Conservation (phyloP, 2,888 invertebrate genomes). For the Strigamia crassipes region DNA sequence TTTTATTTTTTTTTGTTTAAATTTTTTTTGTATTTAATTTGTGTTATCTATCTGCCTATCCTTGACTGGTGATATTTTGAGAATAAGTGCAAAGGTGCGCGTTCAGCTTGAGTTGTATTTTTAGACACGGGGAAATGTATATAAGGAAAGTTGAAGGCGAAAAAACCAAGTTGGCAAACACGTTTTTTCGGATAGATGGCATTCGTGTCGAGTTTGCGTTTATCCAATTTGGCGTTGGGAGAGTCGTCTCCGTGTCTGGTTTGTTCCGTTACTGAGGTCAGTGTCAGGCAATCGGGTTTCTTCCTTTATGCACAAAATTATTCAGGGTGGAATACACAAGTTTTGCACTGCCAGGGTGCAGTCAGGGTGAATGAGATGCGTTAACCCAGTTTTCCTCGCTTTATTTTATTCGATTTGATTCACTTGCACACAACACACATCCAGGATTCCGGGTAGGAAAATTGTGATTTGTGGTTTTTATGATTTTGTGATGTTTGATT, state of each 20-base stretch:
- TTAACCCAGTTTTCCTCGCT: neutral
- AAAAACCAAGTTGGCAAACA: neutral
- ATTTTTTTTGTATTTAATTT: neutral
- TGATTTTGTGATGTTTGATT: no score
- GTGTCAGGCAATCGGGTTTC: neutral
- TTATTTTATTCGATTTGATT: neutral
- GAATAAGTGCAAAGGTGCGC: neutral
- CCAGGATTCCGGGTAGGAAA: neutral
- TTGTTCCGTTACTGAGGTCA: neutral
- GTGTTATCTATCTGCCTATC: neutral
- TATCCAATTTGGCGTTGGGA: neutral
- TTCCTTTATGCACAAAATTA: neutral
- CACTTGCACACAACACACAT: neutral
- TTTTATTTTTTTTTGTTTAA: neutral
- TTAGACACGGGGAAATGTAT: neutral
- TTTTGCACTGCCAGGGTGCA: neutral
- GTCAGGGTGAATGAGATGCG: conserved; percentile 25
- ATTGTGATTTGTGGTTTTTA: neutral
- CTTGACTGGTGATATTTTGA: neutral
- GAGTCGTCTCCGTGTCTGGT: conserved; percentile 3
- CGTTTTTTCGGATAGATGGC: neutral
- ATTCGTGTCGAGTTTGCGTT: neutral
- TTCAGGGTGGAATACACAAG: conserved; percentile 12
- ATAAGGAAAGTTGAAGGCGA: neutral
- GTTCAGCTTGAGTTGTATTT: conserved; percentile 7